A percentile compares a stretch with the other conserved stretches of the same genome.
phyloP scores from a whole-genome alignment of 2,113 vertebrate species.

The Cygnus atratus region DNA sequence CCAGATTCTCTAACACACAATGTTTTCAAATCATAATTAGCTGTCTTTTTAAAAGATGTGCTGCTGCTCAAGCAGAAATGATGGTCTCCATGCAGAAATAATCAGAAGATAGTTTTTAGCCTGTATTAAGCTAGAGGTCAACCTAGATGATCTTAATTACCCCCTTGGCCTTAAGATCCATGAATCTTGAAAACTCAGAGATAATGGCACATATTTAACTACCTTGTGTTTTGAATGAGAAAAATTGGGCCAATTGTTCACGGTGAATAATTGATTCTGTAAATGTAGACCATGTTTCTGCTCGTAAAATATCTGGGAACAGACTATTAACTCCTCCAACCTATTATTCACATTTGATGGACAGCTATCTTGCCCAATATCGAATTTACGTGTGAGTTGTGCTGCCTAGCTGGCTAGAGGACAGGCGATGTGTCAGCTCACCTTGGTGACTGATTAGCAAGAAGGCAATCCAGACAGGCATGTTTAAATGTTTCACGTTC shows the following conservation, averaged over 20 bases:
- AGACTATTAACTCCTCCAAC: neutral
- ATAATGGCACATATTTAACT: neutral
- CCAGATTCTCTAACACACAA: neutral
- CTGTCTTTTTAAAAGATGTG: constrained; percentile 26
- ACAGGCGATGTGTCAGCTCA: neutral
- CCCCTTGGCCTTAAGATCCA: neutral
- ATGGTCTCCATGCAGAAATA: constrained; percentile 11
- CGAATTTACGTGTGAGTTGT: neutral
- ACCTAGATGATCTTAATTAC: constrained; percentile 22
- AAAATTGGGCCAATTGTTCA: neutral
- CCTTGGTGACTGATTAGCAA: constrained; percentile 33
- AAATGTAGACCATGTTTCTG: neutral
- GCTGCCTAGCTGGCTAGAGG: constrained; percentile 36
- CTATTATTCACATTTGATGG: constrained; percentile 4
- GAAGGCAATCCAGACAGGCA: constrained; percentile 30
- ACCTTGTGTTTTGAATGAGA: neutral
- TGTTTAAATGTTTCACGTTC: constrained; percentile 37
- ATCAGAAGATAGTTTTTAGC: constrained; percentile 16
- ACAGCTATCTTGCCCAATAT: constrained; percentile 25
- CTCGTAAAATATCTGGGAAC: neutral
- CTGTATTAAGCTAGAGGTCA: constrained; percentile 25
- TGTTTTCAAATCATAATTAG: constrained; percentile 19
- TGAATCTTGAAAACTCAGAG: neutral
- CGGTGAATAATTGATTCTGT: neutral
- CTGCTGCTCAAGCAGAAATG: constrained; percentile 16